Base-by-base conservation (phyloP, 2,797 vertebrate species). In the Cephalopachus bancanus region DNA sequence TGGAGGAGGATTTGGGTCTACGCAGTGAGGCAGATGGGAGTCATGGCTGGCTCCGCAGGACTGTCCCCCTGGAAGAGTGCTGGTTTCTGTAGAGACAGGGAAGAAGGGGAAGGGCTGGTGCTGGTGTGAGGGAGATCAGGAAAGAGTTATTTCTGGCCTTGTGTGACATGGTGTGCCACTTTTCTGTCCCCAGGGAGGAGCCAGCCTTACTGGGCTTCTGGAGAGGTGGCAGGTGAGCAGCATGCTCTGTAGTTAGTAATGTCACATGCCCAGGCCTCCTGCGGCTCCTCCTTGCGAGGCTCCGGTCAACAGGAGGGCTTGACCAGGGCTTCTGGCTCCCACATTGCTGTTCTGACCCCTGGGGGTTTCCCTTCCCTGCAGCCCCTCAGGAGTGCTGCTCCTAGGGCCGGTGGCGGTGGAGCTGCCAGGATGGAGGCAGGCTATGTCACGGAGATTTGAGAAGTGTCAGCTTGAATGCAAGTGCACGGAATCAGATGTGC, bases 391-490 rank as follows among this genome's bases (percentile, higher is more conserved):
- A 33, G 67, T 65, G 65, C n/a, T 33, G 30, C 84, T 94, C 65
- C 75, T 81, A 75, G 67, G 91, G 91, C 0, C 1, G 64, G 60
- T 76, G 76, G 65, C 22, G 87, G 84, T 0, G 7, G 84, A 64
- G 62, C 96, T 91, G 78, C 85, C 79, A 81, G 49, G 60, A 75
- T 76, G 44, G 86, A 85, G 80, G 71, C 53, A 69, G 74, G 71
- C 22, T 26, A 59, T 71, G 59, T 97, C 97, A 97, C 19, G 4
- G 97, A 97, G 96, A 79, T 78, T 51, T 51, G 80, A 79, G 62
- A 55, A 84, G 75, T 28, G 55, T 89, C 91, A 69, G 67, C 81
- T 89, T 90, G 79, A 78, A 83, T 96, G 91, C 89, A 33, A 69
- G 93, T 91, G 93, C 95, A 20, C 55, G 79, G 94, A 65, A 85